Conservation (phyloP, 2,888 invertebrate genomes). For the Yponomeuta malinellus region DNA sequence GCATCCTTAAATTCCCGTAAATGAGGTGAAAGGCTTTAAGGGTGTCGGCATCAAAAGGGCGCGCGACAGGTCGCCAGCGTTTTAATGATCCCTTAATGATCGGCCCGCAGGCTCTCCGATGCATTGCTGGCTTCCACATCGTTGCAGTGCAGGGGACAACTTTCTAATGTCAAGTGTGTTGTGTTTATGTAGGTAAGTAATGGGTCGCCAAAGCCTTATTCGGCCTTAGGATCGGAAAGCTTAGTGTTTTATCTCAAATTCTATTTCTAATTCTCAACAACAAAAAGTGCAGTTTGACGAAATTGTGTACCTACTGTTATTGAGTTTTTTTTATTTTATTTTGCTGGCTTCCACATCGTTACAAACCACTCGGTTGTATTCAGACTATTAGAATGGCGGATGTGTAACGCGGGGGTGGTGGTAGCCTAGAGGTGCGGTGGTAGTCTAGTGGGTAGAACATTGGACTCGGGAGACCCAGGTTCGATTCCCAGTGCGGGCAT, state of each 20-base stretch:
- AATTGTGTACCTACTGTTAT: too few species aligned
- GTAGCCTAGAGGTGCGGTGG: too few species aligned
- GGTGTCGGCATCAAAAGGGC: conserved; percentile 31
- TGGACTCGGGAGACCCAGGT: too few species aligned
- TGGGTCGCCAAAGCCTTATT: background rate
- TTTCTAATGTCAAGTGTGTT: conserved; percentile 10
- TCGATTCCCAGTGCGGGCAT: too few species aligned
- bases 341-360: too few species aligned
- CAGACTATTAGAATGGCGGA: background rate
- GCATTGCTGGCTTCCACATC: conserved; percentile 6
- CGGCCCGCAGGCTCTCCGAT: conserved; percentile 40
- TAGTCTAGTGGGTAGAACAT: too few species aligned
- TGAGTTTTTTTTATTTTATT: too few species aligned
- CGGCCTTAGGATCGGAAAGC: background rate
- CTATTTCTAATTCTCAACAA: too few species aligned
- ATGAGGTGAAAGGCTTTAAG: conserved; percentile 12
- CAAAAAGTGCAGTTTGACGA: background rate
- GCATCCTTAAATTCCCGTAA: conserved; percentile 9
- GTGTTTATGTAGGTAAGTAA: background rate
- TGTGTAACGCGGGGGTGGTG: background rate
- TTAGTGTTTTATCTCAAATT: too few species aligned
- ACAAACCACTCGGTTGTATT: too few species aligned
- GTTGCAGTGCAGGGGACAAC: background rate
- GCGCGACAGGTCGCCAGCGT: conserved; percentile 41
- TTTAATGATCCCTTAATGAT: conserved; percentile 65